These are phyloP conservation scores for Murina feae DNA, from an alignment of 2,113 vertebrate species.

Conservation along the genomic window DNA sequence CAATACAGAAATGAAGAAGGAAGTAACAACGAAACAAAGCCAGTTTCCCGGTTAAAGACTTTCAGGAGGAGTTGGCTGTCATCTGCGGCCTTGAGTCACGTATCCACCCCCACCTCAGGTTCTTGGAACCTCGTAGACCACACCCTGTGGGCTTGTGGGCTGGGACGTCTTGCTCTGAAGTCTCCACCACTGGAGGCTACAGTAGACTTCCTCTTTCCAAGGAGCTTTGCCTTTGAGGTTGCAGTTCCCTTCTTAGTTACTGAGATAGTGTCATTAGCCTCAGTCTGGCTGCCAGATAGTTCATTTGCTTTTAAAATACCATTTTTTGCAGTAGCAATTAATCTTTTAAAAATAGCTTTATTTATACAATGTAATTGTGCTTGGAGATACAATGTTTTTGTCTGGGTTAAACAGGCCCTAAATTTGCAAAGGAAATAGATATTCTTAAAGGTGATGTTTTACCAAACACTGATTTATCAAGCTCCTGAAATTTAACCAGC, in stretches of 20 bases:
- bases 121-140: not conserved
- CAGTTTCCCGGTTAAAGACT: not conserved
- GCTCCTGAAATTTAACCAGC: not conserved
- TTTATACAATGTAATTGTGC: constrained; percentile 51
- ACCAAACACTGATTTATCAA: not conserved
- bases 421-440: constrained; percentile 23
- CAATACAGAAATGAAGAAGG: not conserved
- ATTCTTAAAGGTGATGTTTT: constrained; percentile 24
- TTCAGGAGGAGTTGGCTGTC: not conserved
- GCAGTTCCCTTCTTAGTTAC: not conserved
- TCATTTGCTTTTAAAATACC: constrained; percentile 36
- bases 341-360: constrained; percentile 48
- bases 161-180: not conserved
- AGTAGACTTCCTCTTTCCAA: not conserved
- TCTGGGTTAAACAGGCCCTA: constrained; percentile 10
- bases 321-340: not conserved
- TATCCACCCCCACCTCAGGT: not conserved
- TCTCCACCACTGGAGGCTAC: not conserved
- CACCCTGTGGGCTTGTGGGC: not conserved
- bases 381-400: constrained; percentile 38
- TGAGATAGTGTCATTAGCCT: not conserved
- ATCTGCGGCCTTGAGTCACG: not conserved
- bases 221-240: not conserved
- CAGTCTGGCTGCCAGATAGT: not conserved
- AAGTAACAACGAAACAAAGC: not conserved